Base-by-base conservation (phyloP, 2,113 vertebrate genomes). In the Percina caprodes region DNA sequence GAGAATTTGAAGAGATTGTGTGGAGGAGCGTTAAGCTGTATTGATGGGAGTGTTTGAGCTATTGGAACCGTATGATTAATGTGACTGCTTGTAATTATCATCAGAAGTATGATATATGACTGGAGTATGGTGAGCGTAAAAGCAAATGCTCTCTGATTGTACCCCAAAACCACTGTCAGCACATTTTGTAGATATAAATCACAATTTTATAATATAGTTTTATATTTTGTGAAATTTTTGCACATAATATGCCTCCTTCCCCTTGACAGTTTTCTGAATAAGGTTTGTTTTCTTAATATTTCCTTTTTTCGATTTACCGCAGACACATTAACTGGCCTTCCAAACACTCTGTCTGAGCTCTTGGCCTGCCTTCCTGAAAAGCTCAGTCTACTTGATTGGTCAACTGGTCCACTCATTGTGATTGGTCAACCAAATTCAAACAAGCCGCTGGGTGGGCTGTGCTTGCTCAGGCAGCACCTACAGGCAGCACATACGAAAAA, bases 81-180 rank as follows among this genome's bases (percentile, higher is more conserved):
- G 61, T 63, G 71, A 26, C 15, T 51, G 70, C 55, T 48, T 67
- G 74, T 52, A 56, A 82, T 82, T 65, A 66, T 73, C 69, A 48
- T 56, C 33, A 35, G 13, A 10, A 6, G 5, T 7, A 19, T 68
- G 30, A 45, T 56, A 16, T 42, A 42, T 42, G 23, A 63, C n/a
- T 24, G 12, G 15, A 45, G 30, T 24, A 12, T 10, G n/a, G 15
- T 19, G 12, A 80, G 35, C 19, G 14, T 52, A 24, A 49, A 59
- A n/a, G 14, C 7, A 24, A 60, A 77, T 49, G 4, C 26, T 0
- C 14, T 7, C 5, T 73, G 19, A 19, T 42, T 55, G 19, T 14
- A 1, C 6, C 11, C 4, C 4, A 8, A 65, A n/a, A 39, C 11
- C 19, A 0, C 48, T 33, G 54, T 58, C 33, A n/a, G 15, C 18